phyloP scores from a whole-genome alignment of 1,140 invertebrate species.

The Cyclina sinensis region DNA sequence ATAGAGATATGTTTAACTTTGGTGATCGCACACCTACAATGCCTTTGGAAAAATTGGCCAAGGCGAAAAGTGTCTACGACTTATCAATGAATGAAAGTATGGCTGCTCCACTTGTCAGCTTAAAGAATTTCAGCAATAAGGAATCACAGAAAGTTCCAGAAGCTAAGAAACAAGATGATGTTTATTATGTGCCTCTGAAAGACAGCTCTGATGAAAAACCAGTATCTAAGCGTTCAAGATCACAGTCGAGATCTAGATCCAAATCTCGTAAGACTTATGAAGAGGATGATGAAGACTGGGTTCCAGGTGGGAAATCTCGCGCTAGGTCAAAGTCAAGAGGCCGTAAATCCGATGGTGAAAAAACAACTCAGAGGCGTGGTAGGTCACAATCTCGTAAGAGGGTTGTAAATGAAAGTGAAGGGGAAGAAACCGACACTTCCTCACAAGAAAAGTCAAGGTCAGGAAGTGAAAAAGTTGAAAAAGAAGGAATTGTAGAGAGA shows the following conservation, averaged over 20 bases:
- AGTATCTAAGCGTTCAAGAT: constrained; percentile 17
- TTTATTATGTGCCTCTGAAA: constrained; percentile 63
- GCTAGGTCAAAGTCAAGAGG: not conserved
- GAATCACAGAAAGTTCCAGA: constrained; percentile 6
- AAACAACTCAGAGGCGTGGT: constrained; percentile 9
- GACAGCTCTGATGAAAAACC: constrained; percentile 38
- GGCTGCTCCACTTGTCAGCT: not conserved
- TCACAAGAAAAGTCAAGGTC: not conserved
- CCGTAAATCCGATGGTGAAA: not conserved
- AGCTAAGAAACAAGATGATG: constrained; percentile 32
- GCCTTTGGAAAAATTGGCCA: constrained; percentile 43
- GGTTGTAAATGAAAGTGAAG: constrained; percentile 17
- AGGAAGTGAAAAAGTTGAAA: not conserved
- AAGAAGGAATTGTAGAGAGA: constrained; percentile 7
- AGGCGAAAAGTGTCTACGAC: constrained; percentile 55
- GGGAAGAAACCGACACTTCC: not conserved
- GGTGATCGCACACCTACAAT: constrained; percentile 55
- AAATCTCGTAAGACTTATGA: constrained; percentile 42
- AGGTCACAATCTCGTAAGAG: constrained; percentile 26
- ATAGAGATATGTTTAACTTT: constrained; percentile 66
- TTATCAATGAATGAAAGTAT: constrained; percentile 63
- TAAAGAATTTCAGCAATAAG: constrained; percentile 14
- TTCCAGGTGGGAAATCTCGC: constrained; percentile 8
- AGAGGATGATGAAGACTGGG: constrained; percentile 62
- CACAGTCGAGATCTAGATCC: constrained; percentile 51